Conservation (phyloP, 2,113 vertebrate genomes). For the Saiga tatarica region DNA sequence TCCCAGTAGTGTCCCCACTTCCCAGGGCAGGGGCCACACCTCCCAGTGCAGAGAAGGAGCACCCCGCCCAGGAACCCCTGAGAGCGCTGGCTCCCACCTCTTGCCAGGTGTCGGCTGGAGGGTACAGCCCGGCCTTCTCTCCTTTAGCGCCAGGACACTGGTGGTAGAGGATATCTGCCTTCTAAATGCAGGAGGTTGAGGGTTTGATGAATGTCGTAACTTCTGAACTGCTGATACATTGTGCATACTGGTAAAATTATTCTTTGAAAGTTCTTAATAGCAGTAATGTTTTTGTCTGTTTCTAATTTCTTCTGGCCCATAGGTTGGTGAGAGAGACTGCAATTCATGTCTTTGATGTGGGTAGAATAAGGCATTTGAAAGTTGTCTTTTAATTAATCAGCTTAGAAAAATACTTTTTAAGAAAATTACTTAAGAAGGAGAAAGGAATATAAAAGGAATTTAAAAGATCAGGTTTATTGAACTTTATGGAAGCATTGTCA, state of each 20-base stretch:
- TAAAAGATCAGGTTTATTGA: neutral
- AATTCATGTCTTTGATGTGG: neutral
- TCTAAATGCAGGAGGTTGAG: neutral
- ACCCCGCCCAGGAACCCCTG: fast-evolving
- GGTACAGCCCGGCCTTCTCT: fast-evolving
- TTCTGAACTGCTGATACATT: fast-evolving
- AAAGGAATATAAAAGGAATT: neutral
- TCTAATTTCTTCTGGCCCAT: neutral
- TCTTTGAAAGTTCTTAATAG: neutral
- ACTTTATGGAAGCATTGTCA: too few relatives aligned
- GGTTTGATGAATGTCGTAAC: neutral
- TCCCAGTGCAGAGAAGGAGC: fast-evolving
- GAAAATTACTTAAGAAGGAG: neutral
- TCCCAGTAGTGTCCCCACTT: neutral
- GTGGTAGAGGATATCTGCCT: neutral
- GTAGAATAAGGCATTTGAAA: neutral
- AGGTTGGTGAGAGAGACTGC: neutral
- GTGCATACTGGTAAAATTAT: too few relatives aligned
- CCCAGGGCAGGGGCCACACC: neutral
- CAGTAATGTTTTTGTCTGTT: neutral
- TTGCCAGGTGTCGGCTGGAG: neutral
- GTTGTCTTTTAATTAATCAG: neutral
- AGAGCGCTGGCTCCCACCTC: fast-evolving
- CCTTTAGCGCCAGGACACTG: fast-evolving
- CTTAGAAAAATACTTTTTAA: neutral